phyloP scores from a whole-genome alignment of 2,113 vertebrate species.

The Chrysochloris asiatica region DNA sequence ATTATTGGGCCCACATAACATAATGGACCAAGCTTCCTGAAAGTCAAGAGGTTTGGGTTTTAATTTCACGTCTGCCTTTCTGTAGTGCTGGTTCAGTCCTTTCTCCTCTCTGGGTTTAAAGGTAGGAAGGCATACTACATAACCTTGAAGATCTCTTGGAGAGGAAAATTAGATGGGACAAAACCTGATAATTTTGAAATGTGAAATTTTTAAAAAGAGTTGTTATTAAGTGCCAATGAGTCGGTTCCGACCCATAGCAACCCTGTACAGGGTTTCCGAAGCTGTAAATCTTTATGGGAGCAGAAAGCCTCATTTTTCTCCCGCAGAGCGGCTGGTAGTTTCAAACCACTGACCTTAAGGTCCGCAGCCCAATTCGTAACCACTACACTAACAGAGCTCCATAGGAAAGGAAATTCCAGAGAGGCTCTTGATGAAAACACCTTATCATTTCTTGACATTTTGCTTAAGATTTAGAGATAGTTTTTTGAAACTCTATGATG shows the following conservation, averaged over 20 bases:
- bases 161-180: background rate
- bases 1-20: background rate
- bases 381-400: no score
- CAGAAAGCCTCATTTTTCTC: no score
- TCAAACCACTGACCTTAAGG: no score
- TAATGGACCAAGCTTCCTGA: background rate
- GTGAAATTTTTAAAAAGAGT: background rate
- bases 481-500: background rate
- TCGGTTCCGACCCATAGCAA: no score
- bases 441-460: background rate
- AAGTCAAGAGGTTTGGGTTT: background rate
- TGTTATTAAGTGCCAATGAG: no score
- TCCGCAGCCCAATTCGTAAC: no score
- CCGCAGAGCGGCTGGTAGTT: no score
- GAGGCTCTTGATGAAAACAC: background rate
- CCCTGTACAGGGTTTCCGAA: no score
- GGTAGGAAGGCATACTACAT: background rate
- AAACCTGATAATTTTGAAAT: background rate
- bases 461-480: background rate
- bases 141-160: background rate
- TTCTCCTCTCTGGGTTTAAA: background rate
- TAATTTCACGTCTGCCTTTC: background rate
- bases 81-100: background rate
- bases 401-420: background rate
- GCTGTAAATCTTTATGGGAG: no score